Base-by-base conservation (phyloP, 2,797 vertebrate genomes). In the Sebastiscus albofasciatus region DNA sequence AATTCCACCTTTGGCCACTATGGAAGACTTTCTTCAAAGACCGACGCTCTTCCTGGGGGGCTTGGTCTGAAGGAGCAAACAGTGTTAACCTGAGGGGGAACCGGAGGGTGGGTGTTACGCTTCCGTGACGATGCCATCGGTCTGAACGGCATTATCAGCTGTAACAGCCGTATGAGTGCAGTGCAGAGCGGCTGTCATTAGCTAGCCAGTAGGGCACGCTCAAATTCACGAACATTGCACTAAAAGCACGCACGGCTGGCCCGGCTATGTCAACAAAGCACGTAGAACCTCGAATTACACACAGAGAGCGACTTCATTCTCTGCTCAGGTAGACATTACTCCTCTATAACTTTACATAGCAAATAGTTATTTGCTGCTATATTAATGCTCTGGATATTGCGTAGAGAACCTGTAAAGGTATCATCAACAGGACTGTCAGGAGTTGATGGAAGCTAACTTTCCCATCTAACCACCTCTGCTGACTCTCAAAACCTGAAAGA, bases 401-500 rank as follows among this genome's bases (percentile, higher is more conserved):
- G 24, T 22, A 64, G 13, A 36, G 13, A 24, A 39, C 33, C 11
- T 39, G 13, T 16, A 56, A 60, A 54, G 16, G 20, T 10, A 5
- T n/a, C 18, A 46, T 55, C 22, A 52, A 26, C 9, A 68, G 49
- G 49, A 54, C 20, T 18, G 46, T 14, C 34, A 60, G 24, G 13
- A 58, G 61, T 31, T 72, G 29, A 78, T 46, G n/a, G 14, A 73
- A 29, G 66, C 36, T 26, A 24, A 66, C 26, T 70, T 31, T 59
- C 27, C 26, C 14, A 9, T 24, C 33, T 5, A 61, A 60, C 24
- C 62, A 71, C 26, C 54, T 67, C 58, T 58, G 33, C 58, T 69
- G 67, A 71, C 68, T 84, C 72, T 81, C 18, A 60, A 79, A 88
- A 78, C 71, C 67, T 79, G 58, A 86, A 85, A 86, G 59, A 84